Base-by-base conservation (phyloP, 2,888 invertebrate species). In the Willowsia nigromaculata region DNA sequence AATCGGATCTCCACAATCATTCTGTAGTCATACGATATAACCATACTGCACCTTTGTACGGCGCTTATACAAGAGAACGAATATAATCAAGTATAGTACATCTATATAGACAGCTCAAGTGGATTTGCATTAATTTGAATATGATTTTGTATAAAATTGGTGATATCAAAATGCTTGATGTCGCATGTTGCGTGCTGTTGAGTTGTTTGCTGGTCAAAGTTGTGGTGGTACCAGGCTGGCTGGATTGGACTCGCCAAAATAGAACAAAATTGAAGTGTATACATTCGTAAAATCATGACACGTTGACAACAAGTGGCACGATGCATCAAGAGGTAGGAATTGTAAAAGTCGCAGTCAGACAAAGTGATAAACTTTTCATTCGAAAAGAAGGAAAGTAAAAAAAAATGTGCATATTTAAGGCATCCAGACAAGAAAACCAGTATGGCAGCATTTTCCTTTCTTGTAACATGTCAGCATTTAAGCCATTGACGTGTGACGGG, bases 191-290 rank as follows among this genome's bases (percentile, higher is more conserved):
- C 18, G 50, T 47, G 43, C 25, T 22, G 11, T 53, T 15, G n/a
- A n/a, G n/a, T n/a, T 50, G n/a, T 50, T 2, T 13, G 50, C 6
- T 50, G 43, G 25, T 40, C 6, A 47, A n/a, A n/a, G 18, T 53
- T 18, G 30, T 53, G 50, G 53, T 87, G 87, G 87, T 87, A 87
- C 87, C 87, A 87, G 59, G 82, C 87, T 81, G 87, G 87, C 87
- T 87, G 87, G 87, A 59, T 81, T 87, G 87, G 87, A 59, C 74
- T 37, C 15, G 53, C 53, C 43, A 82, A 82, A 82, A 65, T 37
- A 43, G 56, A 80, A 65, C 43, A 40, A 68, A 80, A 80, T 86
- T 68, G 25, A 68, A 11, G 62, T 6, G n/a, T 37, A 62, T 33
- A 47, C 62, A 43, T 27, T 13, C 25, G 40, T 65, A 27, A 15